phyloP scores from a whole-genome alignment of 2,113 vertebrate species.

The Crocuta crocuta region DNA sequence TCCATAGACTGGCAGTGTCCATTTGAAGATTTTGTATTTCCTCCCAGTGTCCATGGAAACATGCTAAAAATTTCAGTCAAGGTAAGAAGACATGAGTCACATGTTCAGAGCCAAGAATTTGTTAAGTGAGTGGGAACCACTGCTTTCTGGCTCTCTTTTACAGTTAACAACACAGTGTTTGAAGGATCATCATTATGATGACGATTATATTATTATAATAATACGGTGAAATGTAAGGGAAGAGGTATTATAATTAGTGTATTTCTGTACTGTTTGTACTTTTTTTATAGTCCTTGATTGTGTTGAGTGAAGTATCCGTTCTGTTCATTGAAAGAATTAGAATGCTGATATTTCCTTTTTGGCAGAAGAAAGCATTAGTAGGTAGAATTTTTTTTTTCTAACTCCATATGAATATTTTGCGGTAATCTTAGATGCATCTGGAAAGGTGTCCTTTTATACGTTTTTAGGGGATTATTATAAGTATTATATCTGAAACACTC shows the following conservation, averaged over 20 bases:
- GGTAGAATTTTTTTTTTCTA: background rate
- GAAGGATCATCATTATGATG: background rate
- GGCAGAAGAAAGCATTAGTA: slow-evolving; percentile 35
- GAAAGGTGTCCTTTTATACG: background rate
- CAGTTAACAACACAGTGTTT: background rate
- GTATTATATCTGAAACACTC: background rate
- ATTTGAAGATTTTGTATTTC: slow-evolving; percentile 90
- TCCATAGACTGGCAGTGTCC: slow-evolving; percentile 93
- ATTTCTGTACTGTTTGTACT: background rate
- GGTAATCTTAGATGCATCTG: background rate
- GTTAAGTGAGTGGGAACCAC: background rate
- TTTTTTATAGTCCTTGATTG: background rate
- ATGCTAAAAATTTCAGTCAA: slow-evolving; percentile 91
- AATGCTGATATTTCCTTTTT: background rate
- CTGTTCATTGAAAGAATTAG: background rate
- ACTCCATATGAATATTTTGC: background rate
- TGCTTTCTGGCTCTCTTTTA: background rate
- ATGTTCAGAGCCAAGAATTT: background rate
- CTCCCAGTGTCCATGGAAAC: slow-evolving; percentile 85
- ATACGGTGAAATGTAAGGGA: background rate
- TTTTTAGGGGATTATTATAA: slow-evolving; percentile 24
- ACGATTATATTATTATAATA: background rate
- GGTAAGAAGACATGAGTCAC: slow-evolving; percentile 85
- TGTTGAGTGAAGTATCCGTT: background rate
- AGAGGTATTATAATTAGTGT: background rate